Evolutionary conservation across 2,113 vertebrate species (phyloP).

Genomic region (Panthera leo): DNA sequence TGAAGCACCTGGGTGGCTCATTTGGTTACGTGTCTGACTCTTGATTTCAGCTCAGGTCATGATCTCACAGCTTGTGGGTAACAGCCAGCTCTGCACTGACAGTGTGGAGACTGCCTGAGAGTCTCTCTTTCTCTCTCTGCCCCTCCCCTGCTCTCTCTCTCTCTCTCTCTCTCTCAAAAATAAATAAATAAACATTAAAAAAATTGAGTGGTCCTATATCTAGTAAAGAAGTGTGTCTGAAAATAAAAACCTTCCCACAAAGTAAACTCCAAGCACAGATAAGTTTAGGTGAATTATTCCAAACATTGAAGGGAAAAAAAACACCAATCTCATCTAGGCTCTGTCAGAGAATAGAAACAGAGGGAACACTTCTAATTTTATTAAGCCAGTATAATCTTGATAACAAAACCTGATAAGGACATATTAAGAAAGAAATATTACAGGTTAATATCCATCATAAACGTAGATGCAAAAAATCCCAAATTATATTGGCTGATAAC

Average conservation of each 20-base stretch:
- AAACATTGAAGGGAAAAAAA: slow-evolving; percentile 19
- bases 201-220: background rate
- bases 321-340: background rate
- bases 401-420: background rate
- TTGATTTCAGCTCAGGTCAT: too few species aligned
- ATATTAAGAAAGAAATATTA: slow-evolving; percentile 18
- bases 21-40: too few species aligned
- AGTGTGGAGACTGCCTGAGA: too few species aligned
- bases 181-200: too few species aligned
- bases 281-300: background rate
- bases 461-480: background rate
- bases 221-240: background rate
- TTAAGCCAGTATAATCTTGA: background rate
- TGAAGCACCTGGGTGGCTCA: too few species aligned
- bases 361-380: background rate
- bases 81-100: too few species aligned
- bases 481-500: background rate
- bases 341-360: background rate
- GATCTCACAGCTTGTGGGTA: too few species aligned
- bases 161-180: too few species aligned
- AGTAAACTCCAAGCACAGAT: background rate
- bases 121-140: too few species aligned
- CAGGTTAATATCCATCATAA: background rate
- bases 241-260: background rate
- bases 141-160: too few species aligned